Evolutionary conservation across 2,113 vertebrate species (phyloP).

Genomic region (Phainopepla nitens): DNA sequence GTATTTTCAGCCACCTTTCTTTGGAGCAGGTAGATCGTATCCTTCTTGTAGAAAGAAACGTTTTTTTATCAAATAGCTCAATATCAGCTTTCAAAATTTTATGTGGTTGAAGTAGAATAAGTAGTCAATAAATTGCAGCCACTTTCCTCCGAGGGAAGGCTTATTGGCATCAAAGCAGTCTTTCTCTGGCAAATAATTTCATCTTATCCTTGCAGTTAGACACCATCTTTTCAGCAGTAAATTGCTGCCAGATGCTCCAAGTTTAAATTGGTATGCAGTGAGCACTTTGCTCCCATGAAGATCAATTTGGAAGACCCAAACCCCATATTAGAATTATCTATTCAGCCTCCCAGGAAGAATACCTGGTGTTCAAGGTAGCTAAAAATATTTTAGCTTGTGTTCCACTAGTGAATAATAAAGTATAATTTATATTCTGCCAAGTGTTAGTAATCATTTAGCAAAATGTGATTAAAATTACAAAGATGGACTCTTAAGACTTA

Average conservation of each 20-base stretch:
- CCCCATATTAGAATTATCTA: background rate
- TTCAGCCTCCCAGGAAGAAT: background rate
- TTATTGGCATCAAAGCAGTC: background rate
- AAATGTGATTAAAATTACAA: background rate
- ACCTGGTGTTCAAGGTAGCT: background rate
- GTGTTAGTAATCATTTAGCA: background rate
- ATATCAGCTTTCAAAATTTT: background rate
- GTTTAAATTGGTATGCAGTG: background rate
- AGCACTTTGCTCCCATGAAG: background rate
- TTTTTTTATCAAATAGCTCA: background rate
- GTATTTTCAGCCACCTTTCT: background rate
- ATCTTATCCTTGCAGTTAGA: background rate
- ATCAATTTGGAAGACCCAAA: background rate
- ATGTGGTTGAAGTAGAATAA: background rate
- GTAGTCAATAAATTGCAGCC: background rate
- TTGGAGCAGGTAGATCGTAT: background rate
- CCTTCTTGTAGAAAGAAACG: background rate
- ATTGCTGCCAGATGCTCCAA: background rate
- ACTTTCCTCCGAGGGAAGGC: background rate
- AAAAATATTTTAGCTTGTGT: background rate
- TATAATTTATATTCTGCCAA: background rate
- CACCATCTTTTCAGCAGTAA: background rate
- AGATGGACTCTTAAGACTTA: background rate
- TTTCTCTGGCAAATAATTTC: background rate
- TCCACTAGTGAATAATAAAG: background rate